A percentile compares a stretch with the other conserved stretches of the same genome.
Conservation (phyloP, 2,888 invertebrate genomes). For the Tetrapedia diversipes region DNA sequence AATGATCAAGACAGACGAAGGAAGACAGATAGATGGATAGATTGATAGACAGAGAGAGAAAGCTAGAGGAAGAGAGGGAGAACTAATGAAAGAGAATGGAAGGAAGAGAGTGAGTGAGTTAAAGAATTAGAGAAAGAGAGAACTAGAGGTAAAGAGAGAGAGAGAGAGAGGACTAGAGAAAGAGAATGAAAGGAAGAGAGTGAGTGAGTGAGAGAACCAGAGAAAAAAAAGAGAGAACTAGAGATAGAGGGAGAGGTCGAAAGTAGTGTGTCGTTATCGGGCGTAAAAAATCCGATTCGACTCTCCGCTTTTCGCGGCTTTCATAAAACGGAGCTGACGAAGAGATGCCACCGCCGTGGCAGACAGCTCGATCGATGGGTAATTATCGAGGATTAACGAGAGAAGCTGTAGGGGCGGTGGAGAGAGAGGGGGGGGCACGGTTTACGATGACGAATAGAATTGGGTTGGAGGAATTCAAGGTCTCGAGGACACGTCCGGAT, state of each 20-base stretch:
- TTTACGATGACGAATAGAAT: constrained; percentile 17
- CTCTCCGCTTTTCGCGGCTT: constrained; percentile 26
- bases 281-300: constrained; percentile 66
- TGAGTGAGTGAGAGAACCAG: no score
- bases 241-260: not conserved
- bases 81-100: no score
- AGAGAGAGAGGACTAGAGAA: no score
- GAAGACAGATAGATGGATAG: no score
- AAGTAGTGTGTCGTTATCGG: constrained; percentile 35
- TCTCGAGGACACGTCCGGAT: constrained; percentile 10
- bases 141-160: no score
- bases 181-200: no score
- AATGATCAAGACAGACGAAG: no score
- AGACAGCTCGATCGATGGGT: constrained; percentile 29
- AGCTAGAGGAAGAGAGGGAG: not conserved
- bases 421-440: constrained; percentile 1
- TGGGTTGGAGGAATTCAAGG: constrained; percentile 25
- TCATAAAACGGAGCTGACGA: not conserved
- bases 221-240: no score
- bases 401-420: not conserved
- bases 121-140: no score
- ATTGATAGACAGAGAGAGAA: not conserved
- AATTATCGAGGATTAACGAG: constrained; percentile 52
- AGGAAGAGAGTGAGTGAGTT: no score
- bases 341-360: not conserved